Base-by-base conservation (phyloP, 2,797 vertebrate species). In the Octomys mimax region DNA sequence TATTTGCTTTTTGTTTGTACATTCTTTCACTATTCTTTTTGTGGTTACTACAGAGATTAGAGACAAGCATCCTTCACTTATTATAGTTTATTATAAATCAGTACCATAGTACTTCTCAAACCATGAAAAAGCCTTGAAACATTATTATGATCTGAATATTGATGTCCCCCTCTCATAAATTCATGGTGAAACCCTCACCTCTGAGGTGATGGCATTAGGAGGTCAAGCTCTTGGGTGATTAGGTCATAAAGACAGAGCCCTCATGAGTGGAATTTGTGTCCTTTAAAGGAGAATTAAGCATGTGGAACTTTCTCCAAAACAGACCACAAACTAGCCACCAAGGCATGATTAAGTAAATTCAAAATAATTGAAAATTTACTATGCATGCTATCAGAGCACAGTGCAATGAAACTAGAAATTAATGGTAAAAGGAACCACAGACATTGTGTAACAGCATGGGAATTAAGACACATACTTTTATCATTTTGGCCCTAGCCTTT, bases 11-110 rank as follows among this genome's bases (percentile, higher is more conserved):
- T 91, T 82, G 42, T 57, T 81, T 96, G 62, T 91, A 84, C 1
- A 61, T 52, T 94, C 81, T 90, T 75, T 71, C 64, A 57, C 78
- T 80, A 61, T 78, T 91, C 14, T 89, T 85, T 92, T 28, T 92
- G 61, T 81, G 33, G 46, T 92, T 91, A 78, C 19, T n/a, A 42
- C n/a, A 96, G 86, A 90, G 62, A 95, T 87, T 52, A 85, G 5
- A 92, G 85, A 85, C 36, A 92, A 39, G 9, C 19, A 39, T 83
- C 46, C 14, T 95, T 92, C 57, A 92, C 52, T 95, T 92, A 77
- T 46, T 92, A 21, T n/a, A 57, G 28, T 93, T 88, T 71, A 77
- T 31, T 95, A 33, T 90, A 94, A 97, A 85, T 90, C 92, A 85
- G 81, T 87, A 70, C 3, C 19, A 8, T 75, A 81, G 61, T 93